phyloP scores from a whole-genome alignment of 2,888 invertebrate genomes.

The Onthophagus sagittarius region DNA sequence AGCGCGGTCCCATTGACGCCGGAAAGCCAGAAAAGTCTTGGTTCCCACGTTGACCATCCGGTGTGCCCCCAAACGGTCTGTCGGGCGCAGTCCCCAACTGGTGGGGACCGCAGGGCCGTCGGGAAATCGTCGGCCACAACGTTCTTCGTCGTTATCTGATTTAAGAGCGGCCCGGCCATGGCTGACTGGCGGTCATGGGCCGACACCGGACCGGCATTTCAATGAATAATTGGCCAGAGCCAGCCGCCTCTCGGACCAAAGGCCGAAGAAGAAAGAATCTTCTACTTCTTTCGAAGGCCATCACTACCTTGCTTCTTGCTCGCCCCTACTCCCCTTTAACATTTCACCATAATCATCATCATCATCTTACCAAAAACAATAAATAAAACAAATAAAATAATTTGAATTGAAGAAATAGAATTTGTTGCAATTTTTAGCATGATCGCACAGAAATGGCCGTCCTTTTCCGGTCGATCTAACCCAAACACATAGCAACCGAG shows the following conservation, averaged over 20 bases:
- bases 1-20: background rate
- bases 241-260: background rate
- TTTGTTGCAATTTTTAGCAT: background rate
- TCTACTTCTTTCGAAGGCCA: background rate
- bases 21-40: background rate
- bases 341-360: background rate
- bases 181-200: background rate
- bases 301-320: background rate
- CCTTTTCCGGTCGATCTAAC: background rate
- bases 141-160: conserved; percentile 8
- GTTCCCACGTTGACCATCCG: background rate
- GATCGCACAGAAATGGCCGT: background rate
- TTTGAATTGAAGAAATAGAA: no score
- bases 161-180: background rate
- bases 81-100: background rate
- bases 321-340: background rate
- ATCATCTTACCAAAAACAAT: background rate
- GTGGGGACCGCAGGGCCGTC: background rate
- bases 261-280: background rate
- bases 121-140: background rate
- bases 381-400: no score
- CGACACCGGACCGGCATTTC: background rate
- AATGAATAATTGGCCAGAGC: background rate
- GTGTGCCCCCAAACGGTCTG: background rate
- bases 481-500: background rate